Base-by-base conservation (phyloP, 2,888 invertebrate species). In the Podabrus alpinus region DNA sequence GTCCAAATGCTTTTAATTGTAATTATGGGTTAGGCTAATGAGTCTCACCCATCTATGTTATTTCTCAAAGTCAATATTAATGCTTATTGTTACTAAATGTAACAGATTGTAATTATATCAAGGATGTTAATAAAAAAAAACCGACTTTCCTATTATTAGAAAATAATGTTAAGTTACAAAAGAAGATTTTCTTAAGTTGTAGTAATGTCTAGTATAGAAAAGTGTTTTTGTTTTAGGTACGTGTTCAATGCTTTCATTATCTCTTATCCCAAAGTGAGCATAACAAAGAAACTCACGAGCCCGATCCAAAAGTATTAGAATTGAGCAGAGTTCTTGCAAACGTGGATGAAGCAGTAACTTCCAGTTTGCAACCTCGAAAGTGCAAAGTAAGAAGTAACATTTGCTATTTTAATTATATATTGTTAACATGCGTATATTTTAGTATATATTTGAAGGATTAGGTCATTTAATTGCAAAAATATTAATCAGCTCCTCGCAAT, bases 211-310 rank as follows among this genome's bases (percentile, higher is more conserved):
- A 15, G 16, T 86, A 15, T 24, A 69, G 21, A 59, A 60, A n/a
- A 13, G 15, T 1, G 24, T 16, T 29, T 68, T 87, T n/a, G n/a
- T n/a, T 89, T 71, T 82, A 93, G 93, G 92, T 95, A 76, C 91
- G 97, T 74, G 97, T 98, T 62, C 97, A 97, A 86, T 98, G 98
- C 87, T 98, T 98, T 89, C 96, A 96, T 89, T 97, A 97, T 88
- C 89, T 98, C 79, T 90, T 87, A 73, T 86, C 86, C 0, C 86
- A 86, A 73, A 85, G 85, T 2, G 85, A 89, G 78, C 86, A 87
- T 72, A 92, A 92, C 76, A 92, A 92, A 81, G 94, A 94, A 86
- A 92, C 92, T 70, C 92, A 94, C 79, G 94, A 95, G 81, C 93
- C 93, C 9, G 94, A 94, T 88, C 91, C 92, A 60, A 92, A 93